Conservation (phyloP, 2,113 vertebrate genomes). For the Myrmophylax atrothorax region DNA sequence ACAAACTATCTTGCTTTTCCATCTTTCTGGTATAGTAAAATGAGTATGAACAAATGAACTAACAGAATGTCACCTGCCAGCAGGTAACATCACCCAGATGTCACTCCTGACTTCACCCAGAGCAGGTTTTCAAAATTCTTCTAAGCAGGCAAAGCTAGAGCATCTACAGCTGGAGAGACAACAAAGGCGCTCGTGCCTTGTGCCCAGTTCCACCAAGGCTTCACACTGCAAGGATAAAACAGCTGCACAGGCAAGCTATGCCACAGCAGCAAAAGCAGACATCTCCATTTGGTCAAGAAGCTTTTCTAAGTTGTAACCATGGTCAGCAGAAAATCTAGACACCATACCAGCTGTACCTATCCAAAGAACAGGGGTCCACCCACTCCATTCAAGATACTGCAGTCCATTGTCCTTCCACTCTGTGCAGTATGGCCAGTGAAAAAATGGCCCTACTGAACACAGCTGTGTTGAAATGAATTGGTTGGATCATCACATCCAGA, state of each 20-base stretch:
- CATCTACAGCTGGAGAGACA: not conserved
- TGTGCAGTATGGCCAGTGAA: not conserved
- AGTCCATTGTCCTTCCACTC: not conserved
- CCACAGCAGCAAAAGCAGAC: not conserved
- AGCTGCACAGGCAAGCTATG: not conserved
- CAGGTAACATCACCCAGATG: not conserved
- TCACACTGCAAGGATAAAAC: rapidly evolving
- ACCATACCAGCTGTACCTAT: not conserved
- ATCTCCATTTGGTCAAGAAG: not conserved
- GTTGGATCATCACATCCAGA: not conserved
- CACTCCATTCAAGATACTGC: not conserved
- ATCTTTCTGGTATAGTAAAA: not conserved
- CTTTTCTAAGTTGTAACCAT: not conserved
- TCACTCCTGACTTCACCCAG: not conserved
- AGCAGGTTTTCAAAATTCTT: not conserved
- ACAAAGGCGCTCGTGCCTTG: rapidly evolving
- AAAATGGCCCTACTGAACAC: not conserved
- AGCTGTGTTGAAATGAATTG: not conserved
- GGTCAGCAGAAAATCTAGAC: not conserved
- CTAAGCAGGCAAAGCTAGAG: not conserved
- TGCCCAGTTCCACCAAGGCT: not conserved
- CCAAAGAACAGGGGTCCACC: not conserved
- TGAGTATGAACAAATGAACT: not conserved
- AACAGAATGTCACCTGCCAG: not conserved
- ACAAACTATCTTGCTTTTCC: not conserved